phyloP scores from a whole-genome alignment of 2,888 invertebrate species.

The Atethmia centrago region DNA sequence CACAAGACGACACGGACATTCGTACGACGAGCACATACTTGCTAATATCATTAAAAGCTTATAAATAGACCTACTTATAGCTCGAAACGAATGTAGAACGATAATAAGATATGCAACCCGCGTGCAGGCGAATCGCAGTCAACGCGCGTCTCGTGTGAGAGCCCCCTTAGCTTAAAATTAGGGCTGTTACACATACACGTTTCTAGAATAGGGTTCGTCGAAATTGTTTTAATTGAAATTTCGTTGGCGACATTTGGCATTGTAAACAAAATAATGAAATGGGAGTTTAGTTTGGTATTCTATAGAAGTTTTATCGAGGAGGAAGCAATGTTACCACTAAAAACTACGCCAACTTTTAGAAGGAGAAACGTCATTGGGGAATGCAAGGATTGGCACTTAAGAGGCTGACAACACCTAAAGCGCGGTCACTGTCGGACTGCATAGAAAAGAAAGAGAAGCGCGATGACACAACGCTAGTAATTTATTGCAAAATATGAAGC shows the following conservation, averaged over 20 bases:
- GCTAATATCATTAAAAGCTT: slow-evolving; percentile 74
- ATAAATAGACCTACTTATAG: slow-evolving; percentile 70
- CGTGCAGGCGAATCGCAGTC: slow-evolving; percentile 68
- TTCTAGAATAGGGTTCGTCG: slow-evolving; percentile 43
- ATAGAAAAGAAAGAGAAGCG: no score
- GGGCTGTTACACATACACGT: slow-evolving; percentile 57
- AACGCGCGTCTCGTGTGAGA: slow-evolving; percentile 62
- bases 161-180: slow-evolving; percentile 62
- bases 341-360: slow-evolving; percentile 16
- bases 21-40: slow-evolving; percentile 65
- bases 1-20: slow-evolving; percentile 64
- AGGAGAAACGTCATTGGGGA: slow-evolving; percentile 15
- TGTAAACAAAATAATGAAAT: slow-evolving; percentile 25
- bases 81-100: slow-evolving; percentile 59
- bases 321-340: slow-evolving; percentile 11
- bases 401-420: no score
- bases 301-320: neutral
- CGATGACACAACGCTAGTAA: no score
- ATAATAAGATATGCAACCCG: slow-evolving; percentile 65
- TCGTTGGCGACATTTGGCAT: slow-evolving; percentile 34
- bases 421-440: no score
- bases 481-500: no score
- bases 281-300: slow-evolving; percentile 27
- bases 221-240: slow-evolving; percentile 58
- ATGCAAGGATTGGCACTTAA: slow-evolving; percentile 13